Evolutionary conservation across 2,888 invertebrate species (phyloP).

Genomic region (Platycheirus rosarum): DNA sequence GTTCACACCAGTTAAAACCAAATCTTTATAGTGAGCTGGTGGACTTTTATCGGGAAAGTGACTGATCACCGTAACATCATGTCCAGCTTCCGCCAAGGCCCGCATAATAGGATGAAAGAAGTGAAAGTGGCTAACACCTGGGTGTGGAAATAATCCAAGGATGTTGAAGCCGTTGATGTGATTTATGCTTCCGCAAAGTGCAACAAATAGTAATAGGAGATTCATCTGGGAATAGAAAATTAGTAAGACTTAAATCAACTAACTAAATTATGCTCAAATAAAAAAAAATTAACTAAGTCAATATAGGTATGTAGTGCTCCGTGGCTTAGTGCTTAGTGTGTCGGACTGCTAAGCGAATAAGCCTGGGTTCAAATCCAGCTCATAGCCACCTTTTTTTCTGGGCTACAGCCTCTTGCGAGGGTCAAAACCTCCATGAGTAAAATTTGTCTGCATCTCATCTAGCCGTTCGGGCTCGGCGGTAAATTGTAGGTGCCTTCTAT

Average conservation of each 20-base stretch:
- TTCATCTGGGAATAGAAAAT: constrained; percentile 33
- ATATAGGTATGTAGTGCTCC: too few species aligned
- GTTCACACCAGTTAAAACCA: constrained; percentile 77
- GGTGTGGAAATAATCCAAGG: constrained; percentile 83
- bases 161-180: constrained; percentile 76
- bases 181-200: constrained; percentile 21
- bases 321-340: too few species aligned
- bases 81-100: constrained; percentile 83
- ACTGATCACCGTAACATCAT: constrained; percentile 83
- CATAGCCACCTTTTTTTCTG: too few species aligned
- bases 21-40: constrained; percentile 80
- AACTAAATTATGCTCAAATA: too few species aligned
- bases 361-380: too few species aligned
- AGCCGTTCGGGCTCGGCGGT: too few species aligned
- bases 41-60: constrained; percentile 82
- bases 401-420: too few species aligned
- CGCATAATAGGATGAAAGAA: constrained; percentile 83
- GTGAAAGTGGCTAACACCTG: constrained; percentile 83
- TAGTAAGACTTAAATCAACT: too few species aligned
- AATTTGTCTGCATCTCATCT: background rate
- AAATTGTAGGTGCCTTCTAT: too few species aligned
- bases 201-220: constrained; percentile 28
- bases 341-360: too few species aligned
- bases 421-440: too few species aligned
- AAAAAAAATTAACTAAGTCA: too few species aligned